phyloP scores from a whole-genome alignment of 1,140 invertebrate genomes.

The Contarinia nasturtii region DNA sequence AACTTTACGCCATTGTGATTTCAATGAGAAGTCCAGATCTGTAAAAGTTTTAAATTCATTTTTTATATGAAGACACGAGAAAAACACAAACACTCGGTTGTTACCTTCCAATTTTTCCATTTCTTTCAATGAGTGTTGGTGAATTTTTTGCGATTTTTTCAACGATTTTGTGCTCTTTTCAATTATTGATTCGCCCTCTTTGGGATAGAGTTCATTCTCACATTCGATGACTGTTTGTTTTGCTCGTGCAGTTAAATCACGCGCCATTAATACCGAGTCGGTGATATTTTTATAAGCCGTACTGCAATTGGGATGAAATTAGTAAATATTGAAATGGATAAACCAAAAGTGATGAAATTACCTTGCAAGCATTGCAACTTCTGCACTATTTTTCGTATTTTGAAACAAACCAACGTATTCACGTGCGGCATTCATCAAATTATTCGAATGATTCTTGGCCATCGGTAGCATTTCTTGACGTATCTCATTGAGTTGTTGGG shows the following conservation, averaged over 20 bases:
- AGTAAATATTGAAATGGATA: not conserved
- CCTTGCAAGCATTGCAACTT: conserved; percentile 23
- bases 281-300: conserved; percentile 67
- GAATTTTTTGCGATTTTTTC: conserved; percentile 21
- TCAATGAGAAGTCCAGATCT: conserved; percentile 18
- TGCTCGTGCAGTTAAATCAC: conserved; percentile 34
- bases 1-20: conserved; percentile 26
- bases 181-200: conserved; percentile 25
- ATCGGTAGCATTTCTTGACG: conserved; percentile 19
- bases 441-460: conserved; percentile 44
- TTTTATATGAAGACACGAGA: not conserved
- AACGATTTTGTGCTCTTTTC: conserved; percentile 24
- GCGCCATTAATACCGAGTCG: conserved; percentile 41
- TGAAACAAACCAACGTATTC: conserved; percentile 30
- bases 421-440: conserved; percentile 38
- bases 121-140: conserved; percentile 24
- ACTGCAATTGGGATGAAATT: conserved; percentile 23
- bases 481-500: conserved; percentile 8
- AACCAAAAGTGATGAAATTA: conserved; percentile 11
- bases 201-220: conserved; percentile 17
- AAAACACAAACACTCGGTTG: too few species aligned
- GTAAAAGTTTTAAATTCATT: not conserved
- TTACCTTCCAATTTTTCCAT: conserved; percentile 26
- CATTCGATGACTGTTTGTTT: conserved; percentile 28
- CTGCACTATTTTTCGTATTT: conserved; percentile 18